Conservation (phyloP, 2,797 vertebrate species). For the Morus bassanus region DNA sequence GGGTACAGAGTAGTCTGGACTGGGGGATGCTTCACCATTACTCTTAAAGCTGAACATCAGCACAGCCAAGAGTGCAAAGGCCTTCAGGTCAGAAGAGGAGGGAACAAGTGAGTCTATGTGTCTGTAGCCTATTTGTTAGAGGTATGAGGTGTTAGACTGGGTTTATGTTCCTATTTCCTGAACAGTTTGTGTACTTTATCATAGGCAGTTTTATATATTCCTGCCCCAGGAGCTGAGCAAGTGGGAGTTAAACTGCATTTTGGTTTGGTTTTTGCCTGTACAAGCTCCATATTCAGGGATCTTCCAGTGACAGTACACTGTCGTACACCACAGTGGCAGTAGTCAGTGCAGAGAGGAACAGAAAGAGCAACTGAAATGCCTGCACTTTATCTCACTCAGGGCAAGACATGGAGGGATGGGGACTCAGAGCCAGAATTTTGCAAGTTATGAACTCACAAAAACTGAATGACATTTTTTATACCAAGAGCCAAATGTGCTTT, state of each 20-base stretch:
- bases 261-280: background rate
- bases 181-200: background rate
- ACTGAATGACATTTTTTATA: accelerated
- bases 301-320: background rate
- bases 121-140: background rate
- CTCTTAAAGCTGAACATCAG: background rate
- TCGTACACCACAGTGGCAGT: background rate
- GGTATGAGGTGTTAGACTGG: background rate
- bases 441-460: background rate
- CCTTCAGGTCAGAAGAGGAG: background rate
- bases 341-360: background rate
- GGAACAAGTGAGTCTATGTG: background rate
- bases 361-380: background rate
- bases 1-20: background rate
- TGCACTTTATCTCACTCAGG: background rate
- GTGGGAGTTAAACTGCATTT: background rate
- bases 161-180: background rate
- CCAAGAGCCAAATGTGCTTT: background rate
- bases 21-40: background rate
- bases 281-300: background rate
- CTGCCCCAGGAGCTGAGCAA: background rate
- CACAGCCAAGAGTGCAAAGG: background rate
- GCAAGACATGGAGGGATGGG: accelerated
- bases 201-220: background rate
- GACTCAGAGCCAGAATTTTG: background rate